Conservation (phyloP, 2,888 invertebrate species). For the Anorthoa munda region DNA sequence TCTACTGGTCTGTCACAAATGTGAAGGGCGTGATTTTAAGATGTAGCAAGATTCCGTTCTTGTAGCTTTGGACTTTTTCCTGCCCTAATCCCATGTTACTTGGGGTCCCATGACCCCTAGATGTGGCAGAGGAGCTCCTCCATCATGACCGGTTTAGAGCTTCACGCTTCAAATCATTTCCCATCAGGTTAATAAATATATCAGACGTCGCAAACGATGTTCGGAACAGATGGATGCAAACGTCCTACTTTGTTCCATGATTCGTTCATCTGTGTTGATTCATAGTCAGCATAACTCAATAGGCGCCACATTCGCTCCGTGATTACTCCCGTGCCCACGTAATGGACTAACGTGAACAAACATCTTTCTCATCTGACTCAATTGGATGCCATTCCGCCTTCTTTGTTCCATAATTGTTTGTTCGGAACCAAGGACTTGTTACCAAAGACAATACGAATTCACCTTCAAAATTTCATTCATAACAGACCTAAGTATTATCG, state of each 20-base stretch:
- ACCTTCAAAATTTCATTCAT: slow-evolving; percentile 26
- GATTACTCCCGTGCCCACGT: slow-evolving; percentile 33
- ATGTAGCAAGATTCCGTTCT: background rate
- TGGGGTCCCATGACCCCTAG: no score
- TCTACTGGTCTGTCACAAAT: slow-evolving; percentile 21
- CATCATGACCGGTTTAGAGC: no score
- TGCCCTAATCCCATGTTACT: no score
- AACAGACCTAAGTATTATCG: slow-evolving; percentile 42
- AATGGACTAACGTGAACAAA: slow-evolving; percentile 47
- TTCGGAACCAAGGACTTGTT: slow-evolving; percentile 17
- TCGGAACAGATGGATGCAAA: background rate
- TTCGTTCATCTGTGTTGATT: slow-evolving; percentile 28
- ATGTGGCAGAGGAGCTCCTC: no score
- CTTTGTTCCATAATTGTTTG: slow-evolving; percentile 42
- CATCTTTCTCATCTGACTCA: slow-evolving; percentile 43
- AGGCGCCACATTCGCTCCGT: slow-evolving; percentile 14
- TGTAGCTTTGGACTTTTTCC: background rate
- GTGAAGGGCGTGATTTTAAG: slow-evolving; percentile 18
- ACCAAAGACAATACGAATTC: slow-evolving; percentile 31
- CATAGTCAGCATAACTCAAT: slow-evolving; percentile 38
- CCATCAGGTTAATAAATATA: no score
- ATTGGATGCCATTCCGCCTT: slow-evolving; percentile 33
- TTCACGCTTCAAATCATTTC: no score
- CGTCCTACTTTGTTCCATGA: background rate
- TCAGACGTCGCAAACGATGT: background rate